Percentiles rank a stretch among this genome's conserved stretches.
Conservation (phyloP, 2,888 invertebrate species). For the Petrophora chlorosata region DNA sequence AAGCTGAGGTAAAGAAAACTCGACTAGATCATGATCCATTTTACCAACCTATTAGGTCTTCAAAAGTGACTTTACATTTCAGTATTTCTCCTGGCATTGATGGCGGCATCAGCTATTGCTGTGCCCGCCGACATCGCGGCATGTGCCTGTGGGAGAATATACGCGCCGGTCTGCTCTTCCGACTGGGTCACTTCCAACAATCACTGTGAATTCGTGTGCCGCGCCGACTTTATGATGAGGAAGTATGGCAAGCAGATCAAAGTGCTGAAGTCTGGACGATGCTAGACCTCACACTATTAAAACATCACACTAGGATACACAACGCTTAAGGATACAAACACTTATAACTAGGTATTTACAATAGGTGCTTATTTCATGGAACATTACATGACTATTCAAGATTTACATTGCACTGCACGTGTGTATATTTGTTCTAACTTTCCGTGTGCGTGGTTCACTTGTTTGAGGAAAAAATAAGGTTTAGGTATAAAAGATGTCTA, state of each 20-base stretch:
- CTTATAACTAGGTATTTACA: neutral
- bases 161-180: slow-evolving; percentile 69
- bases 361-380: neutral
- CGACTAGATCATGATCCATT: too few species aligned
- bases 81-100: slow-evolving; percentile 51
- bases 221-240: slow-evolving; percentile 32
- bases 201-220: slow-evolving; percentile 67
- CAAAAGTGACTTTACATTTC: slow-evolving; percentile 24
- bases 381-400: neutral
- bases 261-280: slow-evolving; percentile 38
- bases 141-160: slow-evolving; percentile 70
- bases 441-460: neutral
- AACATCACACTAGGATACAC: slow-evolving; percentile 20
- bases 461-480: too few species aligned
- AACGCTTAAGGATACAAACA: slow-evolving; percentile 2
- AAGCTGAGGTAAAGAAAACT: too few species aligned
- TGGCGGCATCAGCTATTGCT: slow-evolving; percentile 32
- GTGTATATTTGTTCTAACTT: neutral
- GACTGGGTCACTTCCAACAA: slow-evolving; percentile 65
- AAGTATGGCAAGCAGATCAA: slow-evolving; percentile 27
- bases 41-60: neutral
- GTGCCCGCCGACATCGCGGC: slow-evolving; percentile 23
- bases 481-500: too few species aligned
- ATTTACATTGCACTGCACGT: neutral
- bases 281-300: slow-evolving; percentile 29